Evolutionary conservation across 2,888 invertebrate genomes (phyloP).

Genomic region (Julus scanicus): DNA sequence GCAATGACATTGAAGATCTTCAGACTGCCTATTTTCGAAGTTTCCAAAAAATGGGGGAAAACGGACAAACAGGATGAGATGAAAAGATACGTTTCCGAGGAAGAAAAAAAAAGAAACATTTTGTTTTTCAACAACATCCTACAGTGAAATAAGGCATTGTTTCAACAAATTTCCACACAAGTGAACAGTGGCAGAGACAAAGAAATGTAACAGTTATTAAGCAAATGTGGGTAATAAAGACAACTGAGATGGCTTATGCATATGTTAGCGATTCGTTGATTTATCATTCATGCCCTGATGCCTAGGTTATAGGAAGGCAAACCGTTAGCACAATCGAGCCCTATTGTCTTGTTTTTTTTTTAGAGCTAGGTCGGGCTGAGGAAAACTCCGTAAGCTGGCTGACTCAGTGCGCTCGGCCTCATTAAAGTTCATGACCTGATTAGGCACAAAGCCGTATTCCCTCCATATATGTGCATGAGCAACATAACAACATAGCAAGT

Average conservation of each 20-base stretch:
- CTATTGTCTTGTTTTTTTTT: slow-evolving; percentile 21
- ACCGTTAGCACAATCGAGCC: background rate
- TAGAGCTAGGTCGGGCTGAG: slow-evolving; percentile 36
- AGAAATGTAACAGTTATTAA: background rate
- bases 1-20: slow-evolving; percentile 16
- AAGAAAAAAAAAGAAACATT: background rate
- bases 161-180: background rate
- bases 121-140: background rate
- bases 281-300: too few relatives aligned
- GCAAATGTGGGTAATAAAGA: slow-evolving; percentile 7
- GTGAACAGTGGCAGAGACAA: background rate
- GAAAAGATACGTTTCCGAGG: slow-evolving; percentile 4
- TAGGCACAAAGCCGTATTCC: background rate
- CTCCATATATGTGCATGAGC: slow-evolving; percentile 28
- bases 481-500: background rate
- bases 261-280: background rate
- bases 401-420: slow-evolving; percentile 36
- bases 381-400: background rate
- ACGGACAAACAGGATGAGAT: slow-evolving; percentile 32
- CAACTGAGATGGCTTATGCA: background rate
- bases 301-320: slow-evolving; percentile 2
- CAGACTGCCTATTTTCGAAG: background rate
- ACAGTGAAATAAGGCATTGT: slow-evolving; percentile 2
- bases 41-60: background rate
- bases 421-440: slow-evolving; percentile 45